These are phyloP conservation scores for Myotis vivesi DNA, from an alignment of 2,797 vertebrate species.

Conservation along the genomic window DNA sequence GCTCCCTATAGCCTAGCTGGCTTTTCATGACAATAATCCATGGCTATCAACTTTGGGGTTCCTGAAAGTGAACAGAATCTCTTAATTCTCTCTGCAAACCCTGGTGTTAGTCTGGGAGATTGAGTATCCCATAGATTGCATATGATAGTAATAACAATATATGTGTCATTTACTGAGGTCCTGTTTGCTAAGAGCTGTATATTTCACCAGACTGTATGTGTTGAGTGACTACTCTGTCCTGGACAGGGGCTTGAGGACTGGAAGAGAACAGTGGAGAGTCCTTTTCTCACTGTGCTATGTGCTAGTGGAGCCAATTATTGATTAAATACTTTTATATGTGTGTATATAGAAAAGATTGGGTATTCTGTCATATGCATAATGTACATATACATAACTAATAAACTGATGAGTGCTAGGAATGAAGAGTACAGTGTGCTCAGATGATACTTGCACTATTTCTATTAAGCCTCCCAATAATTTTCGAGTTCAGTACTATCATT, in stretches of 20 bases:
- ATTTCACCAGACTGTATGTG: neutral
- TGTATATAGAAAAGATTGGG: neutral
- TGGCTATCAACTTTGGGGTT: neutral
- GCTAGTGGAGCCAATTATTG: neutral
- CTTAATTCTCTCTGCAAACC: neutral
- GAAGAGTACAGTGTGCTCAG: neutral
- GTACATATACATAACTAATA: neutral
- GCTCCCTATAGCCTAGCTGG: neutral
- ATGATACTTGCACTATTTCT: neutral
- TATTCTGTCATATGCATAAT: neutral
- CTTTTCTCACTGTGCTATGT: neutral
- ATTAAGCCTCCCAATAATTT: neutral
- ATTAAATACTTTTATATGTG: neutral
- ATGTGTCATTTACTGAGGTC: neutral
- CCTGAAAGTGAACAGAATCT: neutral
- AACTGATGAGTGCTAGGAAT: neutral
- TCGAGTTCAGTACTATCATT: neutral
- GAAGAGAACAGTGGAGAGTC: neutral
- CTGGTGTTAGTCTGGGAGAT: neutral
- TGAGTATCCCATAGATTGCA: neutral
- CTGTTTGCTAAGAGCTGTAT: neutral
- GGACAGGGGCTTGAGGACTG: neutral
- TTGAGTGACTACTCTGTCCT: neutral
- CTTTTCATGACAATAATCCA: neutral
- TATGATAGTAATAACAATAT: neutral